Percentiles rank a stretch among this genome's conserved stretches.
These are phyloP conservation scores for Dicyrtomina minuta DNA, from an alignment of 2,888 invertebrate genomes.

Conservation along the genomic window DNA sequence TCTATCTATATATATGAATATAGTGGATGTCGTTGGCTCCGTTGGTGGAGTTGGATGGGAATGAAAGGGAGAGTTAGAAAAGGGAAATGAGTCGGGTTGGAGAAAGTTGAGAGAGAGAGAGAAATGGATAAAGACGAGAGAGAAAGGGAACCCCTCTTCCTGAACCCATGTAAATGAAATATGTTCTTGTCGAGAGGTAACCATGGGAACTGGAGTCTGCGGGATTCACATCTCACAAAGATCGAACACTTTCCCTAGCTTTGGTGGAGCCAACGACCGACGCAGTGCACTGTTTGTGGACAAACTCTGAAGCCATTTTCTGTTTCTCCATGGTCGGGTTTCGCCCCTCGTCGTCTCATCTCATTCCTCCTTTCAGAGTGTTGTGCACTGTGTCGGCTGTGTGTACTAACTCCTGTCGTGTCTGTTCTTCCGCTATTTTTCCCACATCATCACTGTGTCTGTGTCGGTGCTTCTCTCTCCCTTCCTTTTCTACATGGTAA, in stretches of 20 bases:
- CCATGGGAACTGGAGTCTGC: constrained; percentile 54
- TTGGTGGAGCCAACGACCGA: constrained; percentile 47
- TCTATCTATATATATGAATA: background rate
- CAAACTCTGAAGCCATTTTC: constrained; percentile 51
- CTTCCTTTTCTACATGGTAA: background rate
- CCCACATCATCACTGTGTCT: constrained; percentile 16
- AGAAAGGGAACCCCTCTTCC: constrained; percentile 5
- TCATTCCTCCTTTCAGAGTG: constrained; percentile 30
- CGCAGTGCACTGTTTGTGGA: constrained; percentile 50
- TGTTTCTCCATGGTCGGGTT: constrained; percentile 41
- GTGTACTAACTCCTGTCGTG: constrained; percentile 25
- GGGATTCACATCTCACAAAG: constrained; percentile 51
- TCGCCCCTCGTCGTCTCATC: constrained; percentile 40
- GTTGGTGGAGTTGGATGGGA: constrained; percentile 1
- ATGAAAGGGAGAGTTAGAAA: constrained; percentile 17
- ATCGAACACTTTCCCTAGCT: constrained; percentile 47
- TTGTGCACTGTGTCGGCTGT: constrained; percentile 26
- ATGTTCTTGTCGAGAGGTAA: constrained; percentile 41
- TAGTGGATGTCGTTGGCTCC: background rate
- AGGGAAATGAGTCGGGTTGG: constrained; percentile 14
- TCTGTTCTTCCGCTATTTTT: constrained; percentile 19
- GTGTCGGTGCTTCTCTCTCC: constrained; percentile 11
- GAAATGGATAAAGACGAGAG: constrained; percentile 12
- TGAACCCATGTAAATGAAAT: constrained; percentile 45
- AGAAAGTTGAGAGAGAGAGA: constrained; percentile 18